Base-by-base conservation (phyloP, 2,113 vertebrate genomes). In the Tonatia bakeri region DNA sequence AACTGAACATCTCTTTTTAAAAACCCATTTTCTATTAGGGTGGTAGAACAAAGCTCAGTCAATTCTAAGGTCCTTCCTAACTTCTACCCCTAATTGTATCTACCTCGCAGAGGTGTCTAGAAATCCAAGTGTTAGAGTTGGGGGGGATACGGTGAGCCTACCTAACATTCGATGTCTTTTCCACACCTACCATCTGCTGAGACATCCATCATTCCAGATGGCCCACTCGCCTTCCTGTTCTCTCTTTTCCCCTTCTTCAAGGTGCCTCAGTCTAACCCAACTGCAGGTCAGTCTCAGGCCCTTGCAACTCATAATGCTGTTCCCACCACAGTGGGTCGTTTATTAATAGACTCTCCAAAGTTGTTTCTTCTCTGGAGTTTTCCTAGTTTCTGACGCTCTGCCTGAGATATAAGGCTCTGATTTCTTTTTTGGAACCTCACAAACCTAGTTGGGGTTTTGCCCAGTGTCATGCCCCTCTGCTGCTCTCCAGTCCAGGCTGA, bases 141-240 rank as follows among this genome's bases (percentile, higher is more conserved):
- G 72, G n/a, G 28, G 28, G 4, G 1, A 4, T 24, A 50, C 0
- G 16, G 16, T n/a, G 11, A 3, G 24, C 40, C 45, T 65, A 0
- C 50, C 72, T 85, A 28, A 52, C 33, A 38, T 16, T 64, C 43
- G 43, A 3, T 33, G 52, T 54, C 50, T 84, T 86, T 28, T 40
- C 15, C 26, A 33, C 13, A 43, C 5, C 50, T 20, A 31, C 11
- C 69, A 47, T 45, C 47, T 79, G 56, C 54, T 43, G 79, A 69
- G 59, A 67, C 16, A 24, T 19, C 38, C 24, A 4, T 70, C 73
- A 26, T 65, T 8, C 2, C 47, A 14, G 2, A 19, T 2, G 22
- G 84, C 26, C 12, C 50, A 19, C 5, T 91, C 33, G 65, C 36
- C 33, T 70, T 11, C 24, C 4, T 3, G 4, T 36, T 69, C 54